Conservation (phyloP, 1,140 invertebrate species). For the Panulirus ornatus region DNA sequence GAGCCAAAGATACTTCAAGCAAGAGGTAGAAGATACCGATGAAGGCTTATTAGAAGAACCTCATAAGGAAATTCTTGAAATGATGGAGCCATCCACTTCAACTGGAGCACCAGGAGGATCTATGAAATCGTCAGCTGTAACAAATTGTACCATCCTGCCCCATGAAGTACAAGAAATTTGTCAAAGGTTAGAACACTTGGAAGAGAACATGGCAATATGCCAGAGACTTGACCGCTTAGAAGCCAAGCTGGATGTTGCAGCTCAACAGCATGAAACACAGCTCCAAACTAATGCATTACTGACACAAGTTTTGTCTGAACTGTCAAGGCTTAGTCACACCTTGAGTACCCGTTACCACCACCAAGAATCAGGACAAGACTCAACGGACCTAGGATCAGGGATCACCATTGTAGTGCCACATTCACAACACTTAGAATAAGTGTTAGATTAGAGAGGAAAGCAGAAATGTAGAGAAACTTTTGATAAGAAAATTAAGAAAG, state of each 20-base stretch:
- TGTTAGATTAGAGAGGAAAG: background rate
- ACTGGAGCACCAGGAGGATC: background rate
- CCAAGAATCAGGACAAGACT: conserved; percentile 13
- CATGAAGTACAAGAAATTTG: conserved; percentile 40
- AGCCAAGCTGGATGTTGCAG: conserved; percentile 28
- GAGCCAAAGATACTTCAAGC: conserved; percentile 36
- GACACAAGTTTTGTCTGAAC: conserved; percentile 30
- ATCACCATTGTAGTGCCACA: conserved; percentile 59
- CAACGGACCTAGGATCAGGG: conserved; percentile 31
- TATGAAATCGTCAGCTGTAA: background rate
- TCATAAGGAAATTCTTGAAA: background rate
- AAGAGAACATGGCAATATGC: conserved; percentile 45
- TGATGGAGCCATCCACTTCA: background rate
- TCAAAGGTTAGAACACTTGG: conserved; percentile 32
- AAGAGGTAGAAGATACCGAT: conserved; percentile 33
- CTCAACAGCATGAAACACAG: conserved; percentile 24
- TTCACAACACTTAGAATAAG: conserved; percentile 11
- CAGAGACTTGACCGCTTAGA: conserved; percentile 35
- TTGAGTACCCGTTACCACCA: background rate
- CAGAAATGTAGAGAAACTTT: too few species aligned
- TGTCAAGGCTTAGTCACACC: conserved; percentile 29
- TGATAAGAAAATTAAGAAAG: too few species aligned
- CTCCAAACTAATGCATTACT: conserved; percentile 42
- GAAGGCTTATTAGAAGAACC: conserved; percentile 1
- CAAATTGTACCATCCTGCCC: background rate